Conservation (phyloP, 2,113 vertebrate genomes). For the Oryzias javanicus region DNA sequence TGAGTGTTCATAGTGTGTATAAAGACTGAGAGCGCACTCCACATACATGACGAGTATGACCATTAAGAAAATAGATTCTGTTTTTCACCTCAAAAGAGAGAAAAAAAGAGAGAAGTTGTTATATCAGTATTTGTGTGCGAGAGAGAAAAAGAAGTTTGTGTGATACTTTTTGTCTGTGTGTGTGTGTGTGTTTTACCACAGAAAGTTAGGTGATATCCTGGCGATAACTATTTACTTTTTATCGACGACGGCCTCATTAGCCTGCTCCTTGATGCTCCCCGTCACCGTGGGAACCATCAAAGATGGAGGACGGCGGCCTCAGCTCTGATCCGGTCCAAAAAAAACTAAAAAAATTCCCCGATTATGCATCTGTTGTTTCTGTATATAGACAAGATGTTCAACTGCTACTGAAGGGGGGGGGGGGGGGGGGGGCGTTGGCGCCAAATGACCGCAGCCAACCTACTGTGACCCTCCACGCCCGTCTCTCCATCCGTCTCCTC, state of each 20-base stretch:
- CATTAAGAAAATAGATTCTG: slow-evolving; percentile 58
- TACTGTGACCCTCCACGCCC: slow-evolving; percentile 33
- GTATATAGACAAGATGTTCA: slow-evolving; percentile 58
- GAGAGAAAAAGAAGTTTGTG: background rate
- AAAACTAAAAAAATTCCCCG: slow-evolving; percentile 8
- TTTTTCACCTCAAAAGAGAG: slow-evolving; percentile 67
- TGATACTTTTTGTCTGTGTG: slow-evolving; percentile 1
- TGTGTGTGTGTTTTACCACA: slow-evolving; percentile 43
- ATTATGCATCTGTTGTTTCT: slow-evolving; percentile 59
- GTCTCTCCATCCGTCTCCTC: slow-evolving; percentile 2
- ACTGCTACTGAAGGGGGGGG: slow-evolving; percentile 1
- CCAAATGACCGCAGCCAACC: slow-evolving; percentile 16
- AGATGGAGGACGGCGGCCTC: slow-evolving; percentile 2
- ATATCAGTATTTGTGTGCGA: slow-evolving; percentile 31
- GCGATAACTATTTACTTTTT: slow-evolving; percentile 28
- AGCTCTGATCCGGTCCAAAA: slow-evolving; percentile 48
- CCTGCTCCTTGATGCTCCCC: background rate
- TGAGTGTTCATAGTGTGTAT: slow-evolving; percentile 69
- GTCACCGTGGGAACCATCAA: slow-evolving; percentile 15
- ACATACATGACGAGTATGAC: slow-evolving; percentile 28
- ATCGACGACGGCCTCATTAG: slow-evolving; percentile 26
- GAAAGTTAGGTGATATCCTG: slow-evolving; percentile 51
- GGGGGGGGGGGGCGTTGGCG: slow-evolving; percentile 7
- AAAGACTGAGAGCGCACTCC: slow-evolving; percentile 56
- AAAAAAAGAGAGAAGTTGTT: slow-evolving; percentile 42